Evolutionary conservation across 2,797 vertebrate species (phyloP), one percentile per base, ranked within the genome.

Genomic region (Synaphobranchus kaupii): DNA sequence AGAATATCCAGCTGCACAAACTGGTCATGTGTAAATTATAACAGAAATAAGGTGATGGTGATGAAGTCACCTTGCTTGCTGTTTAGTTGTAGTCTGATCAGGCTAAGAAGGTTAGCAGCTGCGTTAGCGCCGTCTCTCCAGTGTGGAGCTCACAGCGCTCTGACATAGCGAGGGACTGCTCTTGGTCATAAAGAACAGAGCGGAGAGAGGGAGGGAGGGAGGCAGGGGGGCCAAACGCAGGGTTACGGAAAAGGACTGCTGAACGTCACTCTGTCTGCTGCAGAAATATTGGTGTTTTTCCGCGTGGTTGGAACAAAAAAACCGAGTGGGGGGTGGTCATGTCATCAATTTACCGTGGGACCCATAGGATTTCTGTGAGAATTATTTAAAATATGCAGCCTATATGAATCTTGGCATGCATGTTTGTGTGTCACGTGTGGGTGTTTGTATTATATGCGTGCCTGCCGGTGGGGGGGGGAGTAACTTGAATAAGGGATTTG

Each of bases 121-220:
- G 87, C 89, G 90, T 93, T 95, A 93, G 91, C 93, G 68, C 93
- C 94, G 94, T 91, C 92, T 90, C 86, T 90, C 88, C 89, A 93
- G 91, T 92, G 88, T 93, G 90, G 68, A 91, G 48, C 91, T 91
- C 90, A 47, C 8, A 4, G 73, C 17, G 91, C 89, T 81, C 90
- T 86, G 52, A 89, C 86, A 73, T 86, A 90, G 68, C 90, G 90
- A 87, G 90, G 80, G 87, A 81, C 20, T 93, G 88, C 85, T 73
- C 92, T 92, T 89, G 91, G 90, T 92, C 88, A 87, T 84, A 88
- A 87, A 84, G 92, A 91, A 88, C 87, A 60, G 82, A 89, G 93
- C 92, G 56, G 88, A 93, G 90, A 54, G 91, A 89, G 90, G 56
- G 39, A 58, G 66, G 66, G 66, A 71, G 20, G 50, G 81, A 20